Percentiles rank a stretch among this genome's conserved stretches.
Conservation (phyloP, 1,140 invertebrate species). For the Hypsibius dujardini region DNA sequence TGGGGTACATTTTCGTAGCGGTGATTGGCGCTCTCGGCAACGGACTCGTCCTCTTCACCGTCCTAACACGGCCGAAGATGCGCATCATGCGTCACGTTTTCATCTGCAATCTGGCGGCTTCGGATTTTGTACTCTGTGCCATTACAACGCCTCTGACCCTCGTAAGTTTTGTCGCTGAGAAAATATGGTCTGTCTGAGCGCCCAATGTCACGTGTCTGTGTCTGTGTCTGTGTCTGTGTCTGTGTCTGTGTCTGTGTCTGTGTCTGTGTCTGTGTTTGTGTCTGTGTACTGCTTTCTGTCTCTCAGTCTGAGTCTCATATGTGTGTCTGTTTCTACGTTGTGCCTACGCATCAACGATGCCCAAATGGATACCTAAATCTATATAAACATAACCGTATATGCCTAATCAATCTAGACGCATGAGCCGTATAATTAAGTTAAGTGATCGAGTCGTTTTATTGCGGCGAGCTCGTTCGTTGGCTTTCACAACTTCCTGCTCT, state of each 20-base stretch:
- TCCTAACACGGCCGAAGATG: slow-evolving; percentile 59
- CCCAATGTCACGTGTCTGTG: slow-evolving; percentile 19
- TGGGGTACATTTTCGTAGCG: background rate
- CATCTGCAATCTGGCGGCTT: slow-evolving; percentile 70
- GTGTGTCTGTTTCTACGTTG: too few species aligned
- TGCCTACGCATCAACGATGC: too few species aligned
- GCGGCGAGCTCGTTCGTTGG: too few species aligned
- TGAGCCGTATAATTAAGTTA: too few species aligned
- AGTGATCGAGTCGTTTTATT: too few species aligned
- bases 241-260: slow-evolving; percentile 24
- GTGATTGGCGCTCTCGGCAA: slow-evolving; percentile 50
- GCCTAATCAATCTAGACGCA: too few species aligned
- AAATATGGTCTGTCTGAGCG: slow-evolving; percentile 6
- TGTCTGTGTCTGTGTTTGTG: slow-evolving; percentile 19
- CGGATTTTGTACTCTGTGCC: slow-evolving; percentile 60
- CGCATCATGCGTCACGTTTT: slow-evolving; percentile 67
- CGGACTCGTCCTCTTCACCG: slow-evolving; percentile 55
- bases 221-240: slow-evolving; percentile 22
- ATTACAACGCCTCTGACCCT: slow-evolving; percentile 68
- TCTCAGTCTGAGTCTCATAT: too few species aligned
- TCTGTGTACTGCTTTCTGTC: too few species aligned
- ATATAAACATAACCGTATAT: too few species aligned
- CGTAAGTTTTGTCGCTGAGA: slow-evolving; percentile 40
- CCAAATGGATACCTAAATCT: too few species aligned
- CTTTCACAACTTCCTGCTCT: too few species aligned